A percentile compares a stretch with the other conserved stretches of the same genome.
Conservation (phyloP, 2,888 invertebrate species). For the Hypercompe scribonia region DNA sequence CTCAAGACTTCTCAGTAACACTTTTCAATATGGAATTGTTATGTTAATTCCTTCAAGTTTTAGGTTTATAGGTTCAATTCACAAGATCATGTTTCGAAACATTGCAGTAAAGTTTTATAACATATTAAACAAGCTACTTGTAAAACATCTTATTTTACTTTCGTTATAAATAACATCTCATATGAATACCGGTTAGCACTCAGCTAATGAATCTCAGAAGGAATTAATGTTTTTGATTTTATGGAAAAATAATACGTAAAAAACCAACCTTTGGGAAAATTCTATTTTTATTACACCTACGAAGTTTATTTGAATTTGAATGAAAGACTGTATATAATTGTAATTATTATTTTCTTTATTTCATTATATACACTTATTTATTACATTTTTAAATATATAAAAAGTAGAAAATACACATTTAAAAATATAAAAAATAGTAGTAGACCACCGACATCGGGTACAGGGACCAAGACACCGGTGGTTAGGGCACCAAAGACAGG, state of each 20-base stretch:
- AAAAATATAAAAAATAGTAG: no score
- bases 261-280: constrained; percentile 20
- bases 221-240: constrained; percentile 33
- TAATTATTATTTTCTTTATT: no score
- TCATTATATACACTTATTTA: no score
- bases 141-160: constrained; percentile 29
- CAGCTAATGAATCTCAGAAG: constrained; percentile 40
- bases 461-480: no score
- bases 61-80: background rate
- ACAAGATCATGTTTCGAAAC: background rate
- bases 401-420: no score
- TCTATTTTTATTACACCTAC: constrained; percentile 23
- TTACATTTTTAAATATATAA: no score
- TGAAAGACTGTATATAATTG: no score
- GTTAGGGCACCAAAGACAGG: no score
- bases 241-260: constrained; percentile 32
- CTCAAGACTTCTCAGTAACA: background rate
- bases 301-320: constrained; percentile 18
- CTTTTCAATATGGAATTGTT: background rate
- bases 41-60: background rate
- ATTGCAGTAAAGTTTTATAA: background rate
- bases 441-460: no score
- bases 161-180: constrained; percentile 22
- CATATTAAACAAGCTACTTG: background rate
- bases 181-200: constrained; percentile 39